phyloP scores from a whole-genome alignment of 2,888 invertebrate species.

The Drosophila cracens region DNA sequence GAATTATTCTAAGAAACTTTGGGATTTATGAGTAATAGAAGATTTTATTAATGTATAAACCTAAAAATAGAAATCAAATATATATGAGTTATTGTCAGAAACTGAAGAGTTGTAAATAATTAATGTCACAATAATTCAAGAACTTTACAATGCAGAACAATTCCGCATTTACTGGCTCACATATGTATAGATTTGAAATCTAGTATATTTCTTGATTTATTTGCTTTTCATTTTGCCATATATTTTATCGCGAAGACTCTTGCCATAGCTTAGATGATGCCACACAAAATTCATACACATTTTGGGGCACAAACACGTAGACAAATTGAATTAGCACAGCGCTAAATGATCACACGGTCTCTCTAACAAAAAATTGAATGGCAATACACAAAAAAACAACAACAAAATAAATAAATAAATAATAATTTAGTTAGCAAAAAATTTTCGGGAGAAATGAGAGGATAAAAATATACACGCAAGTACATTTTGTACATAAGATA shows the following conservation, averaged over 20 bases:
- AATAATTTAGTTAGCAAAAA: constrained; percentile 64
- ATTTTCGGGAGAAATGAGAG: constrained; percentile 35
- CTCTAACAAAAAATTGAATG: constrained; percentile 63
- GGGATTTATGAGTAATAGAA: neutral
- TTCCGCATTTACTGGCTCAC: neutral
- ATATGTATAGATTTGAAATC: neutral
- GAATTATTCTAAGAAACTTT: neutral
- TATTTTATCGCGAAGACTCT: constrained; percentile 8
- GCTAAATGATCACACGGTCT: constrained; percentile 83
- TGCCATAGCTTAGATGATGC: constrained; percentile 34
- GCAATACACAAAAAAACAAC: constrained; percentile 23
- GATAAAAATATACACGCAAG: constrained; percentile 31
- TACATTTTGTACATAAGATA: constrained; percentile 36
- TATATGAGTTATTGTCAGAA: constrained; percentile 38
- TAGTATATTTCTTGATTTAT: constrained; percentile 11
- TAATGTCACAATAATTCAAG: constrained; percentile 1
- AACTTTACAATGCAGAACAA: neutral
- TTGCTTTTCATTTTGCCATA: constrained; percentile 15
- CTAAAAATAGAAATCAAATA: neutral
- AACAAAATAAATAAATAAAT: constrained; percentile 33
- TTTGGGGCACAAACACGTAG: constrained; percentile 32
- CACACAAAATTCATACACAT: constrained; percentile 40
- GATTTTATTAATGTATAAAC: neutral
- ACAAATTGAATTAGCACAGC: constrained; percentile 77
- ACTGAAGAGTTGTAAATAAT: neutral